These are phyloP conservation scores for Diarsia brunnea DNA, from an alignment of 2,888 invertebrate genomes.

Conservation along the genomic window DNA sequence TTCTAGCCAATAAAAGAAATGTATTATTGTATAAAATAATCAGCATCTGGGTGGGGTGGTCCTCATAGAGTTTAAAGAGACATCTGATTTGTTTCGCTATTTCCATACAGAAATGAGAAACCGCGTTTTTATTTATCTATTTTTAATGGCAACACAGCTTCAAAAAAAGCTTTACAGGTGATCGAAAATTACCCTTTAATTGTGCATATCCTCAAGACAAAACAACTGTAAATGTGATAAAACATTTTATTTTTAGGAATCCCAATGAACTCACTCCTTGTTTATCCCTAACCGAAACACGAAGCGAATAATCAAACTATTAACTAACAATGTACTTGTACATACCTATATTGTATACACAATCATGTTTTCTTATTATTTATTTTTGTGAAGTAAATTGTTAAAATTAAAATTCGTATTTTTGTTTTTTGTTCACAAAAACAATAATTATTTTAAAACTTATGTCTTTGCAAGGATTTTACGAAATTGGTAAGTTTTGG, in stretches of 20 bases:
- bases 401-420: slow-evolving; percentile 42
- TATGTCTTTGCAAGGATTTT: slow-evolving; percentile 83
- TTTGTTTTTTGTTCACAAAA: slow-evolving; percentile 48
- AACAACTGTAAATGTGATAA: slow-evolving; percentile 29
- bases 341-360: slow-evolving; percentile 39
- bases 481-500: slow-evolving; percentile 86
- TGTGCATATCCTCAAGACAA: slow-evolving; percentile 32
- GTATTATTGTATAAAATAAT: too few species aligned
- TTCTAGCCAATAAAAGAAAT: too few species aligned
- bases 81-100: neutral
- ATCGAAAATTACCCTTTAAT: slow-evolving; percentile 11
- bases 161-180: neutral
- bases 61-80: neutral
- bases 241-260: slow-evolving; percentile 58
- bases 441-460: slow-evolving; percentile 62
- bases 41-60: neutral
- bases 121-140: neutral
- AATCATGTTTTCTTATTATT: slow-evolving; percentile 60
- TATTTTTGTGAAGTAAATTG: slow-evolving; percentile 50
- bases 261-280: slow-evolving; percentile 41
- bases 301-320: slow-evolving; percentile 35
- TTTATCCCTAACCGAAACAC: slow-evolving; percentile 28
- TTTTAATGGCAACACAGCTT: neutral
- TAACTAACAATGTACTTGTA: slow-evolving; percentile 29
- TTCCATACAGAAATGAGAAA: neutral